phyloP scores from a whole-genome alignment of 2,888 invertebrate species.

The Eupsilia transversa region DNA sequence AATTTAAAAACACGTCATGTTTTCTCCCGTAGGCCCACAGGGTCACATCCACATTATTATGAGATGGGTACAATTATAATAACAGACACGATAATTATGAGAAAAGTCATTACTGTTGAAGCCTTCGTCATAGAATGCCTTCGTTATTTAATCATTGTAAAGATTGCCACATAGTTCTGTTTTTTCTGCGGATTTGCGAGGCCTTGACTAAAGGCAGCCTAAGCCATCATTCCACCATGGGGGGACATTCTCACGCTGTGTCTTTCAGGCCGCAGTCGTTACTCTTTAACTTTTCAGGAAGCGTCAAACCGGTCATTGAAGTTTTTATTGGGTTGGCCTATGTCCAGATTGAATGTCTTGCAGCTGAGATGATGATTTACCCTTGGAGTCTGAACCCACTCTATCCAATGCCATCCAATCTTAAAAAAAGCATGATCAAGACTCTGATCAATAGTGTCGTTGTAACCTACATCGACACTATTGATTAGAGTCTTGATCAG shows the following conservation, averaged over 20 bases:
- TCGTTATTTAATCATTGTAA: background rate
- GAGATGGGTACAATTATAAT: background rate
- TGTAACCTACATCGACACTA: too few relatives aligned
- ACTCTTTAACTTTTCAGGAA: too few relatives aligned
- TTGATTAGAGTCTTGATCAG: too few relatives aligned
- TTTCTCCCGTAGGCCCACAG: background rate
- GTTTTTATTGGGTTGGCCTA: too few relatives aligned
- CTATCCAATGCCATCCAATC: too few relatives aligned
- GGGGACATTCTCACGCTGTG: too few relatives aligned
- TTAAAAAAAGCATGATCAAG: background rate
- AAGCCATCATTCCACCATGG: too few relatives aligned
- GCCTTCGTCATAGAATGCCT: background rate
- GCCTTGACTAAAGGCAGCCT: too few relatives aligned
- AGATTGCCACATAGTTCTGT: too few relatives aligned
- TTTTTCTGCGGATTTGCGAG: background rate
- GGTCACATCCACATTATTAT: background rate
- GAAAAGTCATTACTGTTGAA: background rate
- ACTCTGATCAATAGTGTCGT: background rate
- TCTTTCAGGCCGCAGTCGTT: background rate
- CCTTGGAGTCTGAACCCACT: background rate
- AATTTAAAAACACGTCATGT: background rate
- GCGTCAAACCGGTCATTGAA: too few relatives aligned
- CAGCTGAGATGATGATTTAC: background rate
- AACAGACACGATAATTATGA: background rate
- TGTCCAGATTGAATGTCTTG: background rate